These are phyloP conservation scores for Cerastis rubricosa DNA, from an alignment of 2,888 invertebrate species.

Conservation along the genomic window DNA sequence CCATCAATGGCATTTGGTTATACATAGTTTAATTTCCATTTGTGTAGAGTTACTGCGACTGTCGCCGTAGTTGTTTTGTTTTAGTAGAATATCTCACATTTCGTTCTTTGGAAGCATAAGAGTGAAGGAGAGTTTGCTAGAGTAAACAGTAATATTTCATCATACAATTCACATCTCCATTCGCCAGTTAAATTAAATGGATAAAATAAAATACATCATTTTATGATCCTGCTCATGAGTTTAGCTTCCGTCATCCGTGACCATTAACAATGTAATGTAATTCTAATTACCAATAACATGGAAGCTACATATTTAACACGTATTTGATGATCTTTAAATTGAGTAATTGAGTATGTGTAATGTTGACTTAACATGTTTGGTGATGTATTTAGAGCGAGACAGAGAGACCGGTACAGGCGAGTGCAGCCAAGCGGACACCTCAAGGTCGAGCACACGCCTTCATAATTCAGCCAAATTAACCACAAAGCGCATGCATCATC, in stretches of 20 bases:
- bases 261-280: constrained; percentile 32
- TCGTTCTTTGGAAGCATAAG: not conserved
- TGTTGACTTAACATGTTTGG: constrained; percentile 77
- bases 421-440: constrained; percentile 80
- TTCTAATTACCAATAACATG: constrained; percentile 25
- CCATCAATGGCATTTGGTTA: constrained; percentile 1
- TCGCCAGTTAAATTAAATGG: constrained; percentile 22
- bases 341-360: constrained; percentile 72
- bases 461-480: constrained; percentile 75
- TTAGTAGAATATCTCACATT: not conserved
- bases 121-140: not conserved
- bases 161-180: constrained; percentile 1
- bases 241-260: constrained; percentile 25
- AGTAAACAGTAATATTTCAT: constrained; percentile 3
- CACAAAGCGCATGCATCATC: constrained; percentile 67
- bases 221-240: constrained; percentile 30
- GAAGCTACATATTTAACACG: constrained; percentile 17
- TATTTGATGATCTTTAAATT: constrained; percentile 50
- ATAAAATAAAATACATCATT: constrained; percentile 53
- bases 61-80: not conserved
- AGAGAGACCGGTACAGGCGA: constrained; percentile 82
- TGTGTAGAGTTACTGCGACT: not conserved
- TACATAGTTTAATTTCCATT: constrained; percentile 22
- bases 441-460: constrained; percentile 84
- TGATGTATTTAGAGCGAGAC: constrained; percentile 81